Evolutionary conservation across 2,113 vertebrate genomes (phyloP).

Genomic region (Nanorana parkeri): DNA sequence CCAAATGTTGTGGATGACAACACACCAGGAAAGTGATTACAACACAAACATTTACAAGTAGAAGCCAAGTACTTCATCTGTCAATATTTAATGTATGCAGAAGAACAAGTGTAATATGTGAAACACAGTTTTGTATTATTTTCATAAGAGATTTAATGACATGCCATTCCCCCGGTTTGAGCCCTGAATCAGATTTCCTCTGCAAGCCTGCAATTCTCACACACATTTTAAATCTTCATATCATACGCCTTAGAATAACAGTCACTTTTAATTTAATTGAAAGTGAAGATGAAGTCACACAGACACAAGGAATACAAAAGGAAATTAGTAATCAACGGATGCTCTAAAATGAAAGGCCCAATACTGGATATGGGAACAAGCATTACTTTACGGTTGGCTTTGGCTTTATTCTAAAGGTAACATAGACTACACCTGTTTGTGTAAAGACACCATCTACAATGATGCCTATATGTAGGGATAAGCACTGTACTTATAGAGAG

Average conservation of each 20-base stretch:
- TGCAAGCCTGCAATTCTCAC: not conserved
- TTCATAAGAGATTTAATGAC: not conserved
- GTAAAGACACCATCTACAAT: too few relatives aligned
- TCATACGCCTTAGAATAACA: not conserved
- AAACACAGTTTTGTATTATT: not conserved
- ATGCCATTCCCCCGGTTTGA: not conserved
- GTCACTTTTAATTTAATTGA: not conserved
- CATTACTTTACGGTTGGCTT: too few relatives aligned
- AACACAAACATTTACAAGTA: not conserved
- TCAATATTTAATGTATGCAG: not conserved
- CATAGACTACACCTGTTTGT: too few relatives aligned
- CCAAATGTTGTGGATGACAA: too few relatives aligned
- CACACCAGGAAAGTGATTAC: too few relatives aligned
- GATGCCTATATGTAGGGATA: too few relatives aligned
- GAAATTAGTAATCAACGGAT: too few relatives aligned
- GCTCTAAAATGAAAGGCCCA: too few relatives aligned
- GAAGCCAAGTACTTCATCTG: not conserved
- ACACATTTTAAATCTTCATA: not conserved
- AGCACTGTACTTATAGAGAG: too few relatives aligned
- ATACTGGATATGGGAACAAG: too few relatives aligned
- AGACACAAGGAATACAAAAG: not conserved
- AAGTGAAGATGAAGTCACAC: not conserved
- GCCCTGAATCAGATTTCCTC: not conserved
- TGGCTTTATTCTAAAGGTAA: too few relatives aligned
- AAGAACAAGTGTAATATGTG: not conserved